Evolutionary conservation across 2,888 invertebrate species (phyloP), one percentile per base, ranked within the genome.

Genomic region (Eupeodes luniger): DNA sequence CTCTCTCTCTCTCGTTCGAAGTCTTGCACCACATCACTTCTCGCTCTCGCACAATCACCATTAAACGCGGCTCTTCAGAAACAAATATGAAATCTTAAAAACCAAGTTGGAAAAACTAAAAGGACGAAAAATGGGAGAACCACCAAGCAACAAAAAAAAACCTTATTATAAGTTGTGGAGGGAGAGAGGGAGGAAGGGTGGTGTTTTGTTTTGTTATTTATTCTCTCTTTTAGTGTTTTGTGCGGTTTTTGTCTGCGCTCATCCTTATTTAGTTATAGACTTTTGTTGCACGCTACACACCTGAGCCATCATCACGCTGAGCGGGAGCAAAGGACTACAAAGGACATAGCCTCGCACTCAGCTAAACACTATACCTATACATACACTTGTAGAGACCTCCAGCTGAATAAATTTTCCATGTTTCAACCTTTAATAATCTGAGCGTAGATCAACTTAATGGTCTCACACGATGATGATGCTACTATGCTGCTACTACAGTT

Each of bases 371-470:
- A 67, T 27, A 44, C 27, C 27, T 27, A 27, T 27, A 27, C 27
- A 27, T 27, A 27, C 27, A 27, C 27, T 0, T 40, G 9, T 9
- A 40, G 66, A 78, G 81, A 78, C 81, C 81, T 74, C 81, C 69
- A 81, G 81, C 74, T 74, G 85, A 85, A 88, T 81, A 81, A 27
- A 81, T 84, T 81, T 88, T 81, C 51, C 84, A 84, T 88, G 87
- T 88, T 88, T 88, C 87, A 88, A 88, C 85, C 85, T 88, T 88
- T 88, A 88, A 88, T 85, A 88, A 88, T 81, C 81, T 81, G 78
- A 78, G 74, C 78, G 78, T 88, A 88, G 88, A 85, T 88, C 81
- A 88, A 88, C 81, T 85, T 88, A 88, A 88, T 88, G 85, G 81
- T 85, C 69, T 69, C 75, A 85, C 67, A 81, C 81, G 78, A 88